Evolutionary conservation across 1,140 invertebrate species (phyloP), one percentile per base, ranked within the genome.

Genomic region (Propsilocerus akamusi): DNA sequence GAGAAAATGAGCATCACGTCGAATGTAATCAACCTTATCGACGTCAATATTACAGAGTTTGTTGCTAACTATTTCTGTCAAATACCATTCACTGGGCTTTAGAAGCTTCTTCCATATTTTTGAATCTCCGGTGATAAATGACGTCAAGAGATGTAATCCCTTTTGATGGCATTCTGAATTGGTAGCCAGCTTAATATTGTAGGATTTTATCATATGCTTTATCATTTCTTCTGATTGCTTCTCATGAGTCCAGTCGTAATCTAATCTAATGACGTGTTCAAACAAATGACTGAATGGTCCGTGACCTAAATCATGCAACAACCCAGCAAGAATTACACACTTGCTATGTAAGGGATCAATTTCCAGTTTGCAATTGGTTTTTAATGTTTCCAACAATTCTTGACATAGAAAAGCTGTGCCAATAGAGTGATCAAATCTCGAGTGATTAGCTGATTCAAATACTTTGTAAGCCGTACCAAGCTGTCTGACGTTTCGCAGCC

Each of bases 11-110:
- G 58, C 70, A 58, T 83, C 80, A 49, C 80, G 63, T 11, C 72
- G 60, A 41, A 83, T 67, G 55, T 83, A 83, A 57, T 83, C 80
- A 71, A 72, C 81, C 61, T 81, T 81, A 59, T 83, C 81, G 5
- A 83, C 81, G 65, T 84, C 80, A 25, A 81, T 68, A 14, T 73
- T 72, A 54, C 71, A 78, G 11, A 65, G 57, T 49, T 73, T 69
- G 57, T 83, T 83, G 23, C 71, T 67, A 1, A 83, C 72, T 53
- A 83, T 76, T 75, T 79, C 52, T n/a, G 60, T 58, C 25, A 55
- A 51, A 49, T 12, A 48, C 46, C 11, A 22, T 26, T 30, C 14
- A 46, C 2, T 20, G 3, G 25, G 22, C 12, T 37, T 26, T 47
- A 63, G 22, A 6, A 49, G 25, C 22, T 10, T 20, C 4, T 17